Evolutionary conservation across 2,888 invertebrate species (phyloP), one percentile per base, ranked within the genome.

Genomic region (Pyrochroa serraticornis): DNA sequence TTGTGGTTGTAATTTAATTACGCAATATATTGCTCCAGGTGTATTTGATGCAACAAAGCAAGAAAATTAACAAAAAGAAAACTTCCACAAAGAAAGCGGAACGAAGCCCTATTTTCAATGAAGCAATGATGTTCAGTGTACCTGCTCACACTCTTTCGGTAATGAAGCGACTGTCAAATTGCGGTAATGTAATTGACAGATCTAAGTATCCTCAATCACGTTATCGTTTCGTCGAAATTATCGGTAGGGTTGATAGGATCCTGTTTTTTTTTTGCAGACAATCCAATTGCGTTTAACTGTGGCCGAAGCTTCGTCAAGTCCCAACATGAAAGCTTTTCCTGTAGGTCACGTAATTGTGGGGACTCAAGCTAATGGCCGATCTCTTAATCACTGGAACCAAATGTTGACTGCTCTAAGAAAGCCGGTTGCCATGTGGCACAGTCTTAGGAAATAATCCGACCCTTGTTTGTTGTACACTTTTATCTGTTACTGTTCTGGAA

Each of bases 371-470:
- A 84, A 85, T 35, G 92, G 92, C 52, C 84, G 89, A 71, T 85
- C 91, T 1, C 75, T 90, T 47, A 85, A 87, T 14, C 92, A 92
- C 73, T 92, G 92, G 92, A 88, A 89, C 73, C 91, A 92, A 80
- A 92, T 92, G 92, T 82, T 92, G 74, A 84, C 88, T 33, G 88
- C 90, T 10, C 81, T 91, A 41, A 83, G 92, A 62, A 91, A 90
- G 74, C 92, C 92, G 0, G 87, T 91, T 6, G 89, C 91, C 32
- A 92, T 92, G 91, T 92, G 92, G 92, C 92, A 92, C 77, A 85
- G 88, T 33, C 80, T 92, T 38, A 80, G 90, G 68, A 84, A 78
- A 66, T 78, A 77, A 71, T 48, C 46, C 51, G 31, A 49, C 7
- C 22, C 22, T 36, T n/a, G 14, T 52, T 13, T 12, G 10, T 7